phyloP scores from a whole-genome alignment of 2,888 invertebrate genomes.

The Pemphredon lugubris region DNA sequence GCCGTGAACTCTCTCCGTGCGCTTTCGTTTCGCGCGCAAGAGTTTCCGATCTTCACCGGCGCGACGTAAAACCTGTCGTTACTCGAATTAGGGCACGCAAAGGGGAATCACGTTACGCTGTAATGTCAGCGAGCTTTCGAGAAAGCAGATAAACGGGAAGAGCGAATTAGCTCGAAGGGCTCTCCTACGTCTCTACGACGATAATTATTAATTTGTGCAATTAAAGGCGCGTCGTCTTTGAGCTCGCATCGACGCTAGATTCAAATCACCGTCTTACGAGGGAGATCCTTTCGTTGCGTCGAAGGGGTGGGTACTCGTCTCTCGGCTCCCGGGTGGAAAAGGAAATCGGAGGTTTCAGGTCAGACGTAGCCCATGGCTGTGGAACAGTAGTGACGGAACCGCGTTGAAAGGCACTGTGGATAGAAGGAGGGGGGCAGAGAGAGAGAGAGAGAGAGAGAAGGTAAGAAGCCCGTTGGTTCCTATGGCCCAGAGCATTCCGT shows the following conservation, averaged over 20 bases:
- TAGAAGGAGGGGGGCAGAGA: no score
- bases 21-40: no score
- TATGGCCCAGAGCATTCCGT: slow-evolving; percentile 42
- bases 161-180: background rate
- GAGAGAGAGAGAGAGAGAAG: no score
- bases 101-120: background rate
- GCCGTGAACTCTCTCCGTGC: no score
- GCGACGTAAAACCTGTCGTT: background rate
- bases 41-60: background rate
- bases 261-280: no score
- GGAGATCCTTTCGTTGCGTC: no score
- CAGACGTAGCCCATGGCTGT: slow-evolving; percentile 41
- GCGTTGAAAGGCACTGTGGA: slow-evolving; percentile 47
- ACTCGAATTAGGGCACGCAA: background rate
- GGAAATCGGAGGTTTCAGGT: slow-evolving; percentile 31
- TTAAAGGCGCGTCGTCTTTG: slow-evolving; percentile 8
- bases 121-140: background rate
- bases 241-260: no score
- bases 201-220: slow-evolving; percentile 37
- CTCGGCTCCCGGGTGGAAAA: slow-evolving; percentile 20
- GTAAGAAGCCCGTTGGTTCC: slow-evolving; percentile 35
- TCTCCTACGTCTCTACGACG: background rate
- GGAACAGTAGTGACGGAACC: slow-evolving; percentile 32
- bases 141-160: background rate
- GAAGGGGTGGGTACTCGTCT: no score